These are phyloP conservation scores for Gobiocypris rarus DNA, from an alignment of 2,113 vertebrate species.

Conservation along the genomic window DNA sequence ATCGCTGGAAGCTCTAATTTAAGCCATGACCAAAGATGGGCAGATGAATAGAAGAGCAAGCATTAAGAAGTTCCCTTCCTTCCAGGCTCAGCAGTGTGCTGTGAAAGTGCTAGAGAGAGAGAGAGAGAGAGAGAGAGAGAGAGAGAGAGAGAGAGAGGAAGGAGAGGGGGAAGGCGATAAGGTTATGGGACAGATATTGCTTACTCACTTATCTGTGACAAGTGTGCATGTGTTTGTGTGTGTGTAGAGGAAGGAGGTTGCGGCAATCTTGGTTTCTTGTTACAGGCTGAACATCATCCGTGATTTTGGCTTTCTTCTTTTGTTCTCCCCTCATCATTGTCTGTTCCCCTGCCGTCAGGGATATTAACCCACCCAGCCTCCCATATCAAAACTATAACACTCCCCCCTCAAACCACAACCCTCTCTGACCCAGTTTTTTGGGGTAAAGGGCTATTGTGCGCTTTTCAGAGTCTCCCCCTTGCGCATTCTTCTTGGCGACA, in stretches of 20 bases:
- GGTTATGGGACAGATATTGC: slow-evolving; percentile 55
- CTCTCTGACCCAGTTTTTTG: slow-evolving; percentile 75
- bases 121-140: slow-evolving; percentile 34
- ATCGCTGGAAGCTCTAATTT: slow-evolving; percentile 66
- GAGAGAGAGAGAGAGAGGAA: slow-evolving; percentile 31
- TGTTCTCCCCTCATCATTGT: slow-evolving; percentile 49
- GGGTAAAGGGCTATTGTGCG: slow-evolving; percentile 70
- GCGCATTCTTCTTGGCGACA: slow-evolving; percentile 45
- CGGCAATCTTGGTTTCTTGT: slow-evolving; percentile 21
- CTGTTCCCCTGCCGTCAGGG: slow-evolving; percentile 39
- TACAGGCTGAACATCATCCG: slow-evolving; percentile 4
- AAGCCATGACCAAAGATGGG: slow-evolving; percentile 58
- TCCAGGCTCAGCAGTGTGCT: slow-evolving; percentile 40
- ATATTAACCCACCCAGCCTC: slow-evolving; percentile 38
- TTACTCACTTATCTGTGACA: slow-evolving; percentile 21
- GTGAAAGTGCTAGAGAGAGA: neutral
- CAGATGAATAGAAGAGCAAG: slow-evolving; percentile 71
- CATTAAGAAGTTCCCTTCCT: slow-evolving; percentile 63
- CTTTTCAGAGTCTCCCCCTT: slow-evolving; percentile 64
- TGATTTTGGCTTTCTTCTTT: slow-evolving; percentile 34
- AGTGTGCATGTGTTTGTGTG: slow-evolving; percentile 25
- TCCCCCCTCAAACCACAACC: slow-evolving; percentile 58
- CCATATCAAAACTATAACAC: slow-evolving; percentile 44
- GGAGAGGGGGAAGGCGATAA: slow-evolving; percentile 52
- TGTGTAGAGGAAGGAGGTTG: slow-evolving; percentile 18